Percentiles rank a stretch among this genome's conserved stretches.
Evolutionary conservation across 1,140 invertebrate species (phyloP).

Genomic region (Scaptomyza graminum): DNA sequence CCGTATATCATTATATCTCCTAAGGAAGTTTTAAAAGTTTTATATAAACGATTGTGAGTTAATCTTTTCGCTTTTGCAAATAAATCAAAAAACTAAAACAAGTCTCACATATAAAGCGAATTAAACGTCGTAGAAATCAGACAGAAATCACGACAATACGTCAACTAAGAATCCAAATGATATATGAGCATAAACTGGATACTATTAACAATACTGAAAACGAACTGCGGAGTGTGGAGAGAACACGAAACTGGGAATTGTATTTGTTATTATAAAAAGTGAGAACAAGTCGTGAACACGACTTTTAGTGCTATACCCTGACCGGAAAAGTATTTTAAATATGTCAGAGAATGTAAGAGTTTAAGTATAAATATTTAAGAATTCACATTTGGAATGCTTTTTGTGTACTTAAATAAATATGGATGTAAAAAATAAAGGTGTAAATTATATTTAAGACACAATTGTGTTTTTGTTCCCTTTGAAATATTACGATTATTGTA

Average conservation of each 20-base stretch:
- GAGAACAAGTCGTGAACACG: neutral
- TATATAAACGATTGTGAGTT: slow-evolving; percentile 15
- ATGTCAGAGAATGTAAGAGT: neutral
- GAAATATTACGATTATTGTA: too few species aligned
- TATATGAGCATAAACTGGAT: neutral
- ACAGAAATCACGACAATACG: slow-evolving; percentile 22
- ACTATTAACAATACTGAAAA: slow-evolving; percentile 1
- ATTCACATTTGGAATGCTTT: too few species aligned
- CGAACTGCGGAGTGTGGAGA: neutral
- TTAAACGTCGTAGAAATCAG: slow-evolving; percentile 1
- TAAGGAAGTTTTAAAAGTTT: too few species aligned
- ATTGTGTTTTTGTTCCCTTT: too few species aligned
- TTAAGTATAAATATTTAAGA: too few species aligned
- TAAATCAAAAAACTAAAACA: slow-evolving; percentile 19
- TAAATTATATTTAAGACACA: too few species aligned
- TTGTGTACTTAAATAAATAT: too few species aligned
- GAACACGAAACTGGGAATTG: slow-evolving; percentile 1
- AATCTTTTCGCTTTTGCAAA: neutral
- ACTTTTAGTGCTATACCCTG: neutral
- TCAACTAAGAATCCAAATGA: slow-evolving; percentile 2
- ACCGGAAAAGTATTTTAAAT: neutral
- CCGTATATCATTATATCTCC: too few species aligned
- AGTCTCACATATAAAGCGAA: slow-evolving; percentile 6
- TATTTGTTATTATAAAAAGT: slow-evolving; percentile 20
- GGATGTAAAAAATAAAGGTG: too few species aligned